Conservation (phyloP, 2,888 invertebrate species). For the Gibbula magus region DNA sequence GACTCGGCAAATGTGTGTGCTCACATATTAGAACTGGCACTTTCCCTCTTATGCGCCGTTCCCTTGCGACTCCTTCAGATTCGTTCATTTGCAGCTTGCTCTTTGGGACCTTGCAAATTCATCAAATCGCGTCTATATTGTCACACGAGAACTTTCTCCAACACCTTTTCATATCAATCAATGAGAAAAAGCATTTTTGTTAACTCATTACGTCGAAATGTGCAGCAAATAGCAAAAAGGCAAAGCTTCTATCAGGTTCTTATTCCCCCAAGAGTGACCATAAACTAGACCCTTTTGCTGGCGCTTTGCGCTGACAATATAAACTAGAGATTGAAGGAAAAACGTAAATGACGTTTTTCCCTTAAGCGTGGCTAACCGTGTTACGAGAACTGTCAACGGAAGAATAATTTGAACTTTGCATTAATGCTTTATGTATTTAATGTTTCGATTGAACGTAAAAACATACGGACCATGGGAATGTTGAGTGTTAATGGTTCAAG, state of each 20-base stretch:
- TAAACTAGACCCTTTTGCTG: too few relatives aligned
- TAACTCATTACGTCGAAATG: slow-evolving; percentile 8
- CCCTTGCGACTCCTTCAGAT: not conserved
- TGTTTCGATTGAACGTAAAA: too few relatives aligned
- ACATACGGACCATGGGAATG: too few relatives aligned
- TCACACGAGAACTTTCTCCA: not conserved
- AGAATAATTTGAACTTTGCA: too few relatives aligned
- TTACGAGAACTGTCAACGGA: too few relatives aligned
- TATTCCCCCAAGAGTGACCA: too few relatives aligned
- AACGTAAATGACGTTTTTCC: too few relatives aligned
- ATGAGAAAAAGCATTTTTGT: slow-evolving; percentile 2
- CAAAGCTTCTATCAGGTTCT: not conserved
- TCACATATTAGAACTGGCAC: slow-evolving; percentile 8
- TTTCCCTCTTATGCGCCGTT: not conserved
- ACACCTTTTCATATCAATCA: slow-evolving; percentile 8
- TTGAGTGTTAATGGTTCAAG: too few relatives aligned
- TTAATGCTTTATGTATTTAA: too few relatives aligned
- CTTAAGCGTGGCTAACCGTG: too few relatives aligned
- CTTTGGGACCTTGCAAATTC: not conserved
- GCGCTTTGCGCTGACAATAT: too few relatives aligned
- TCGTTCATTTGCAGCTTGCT: not conserved
- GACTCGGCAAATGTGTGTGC: not conserved
- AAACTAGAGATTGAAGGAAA: too few relatives aligned
- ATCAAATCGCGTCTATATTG: not conserved
- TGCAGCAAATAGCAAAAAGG: slow-evolving; percentile 3